A percentile compares a stretch with the other conserved stretches of the same genome.
These are phyloP conservation scores for Hemibagrus wyckioides DNA, from an alignment of 2,113 vertebrate genomes.

Conservation along the genomic window DNA sequence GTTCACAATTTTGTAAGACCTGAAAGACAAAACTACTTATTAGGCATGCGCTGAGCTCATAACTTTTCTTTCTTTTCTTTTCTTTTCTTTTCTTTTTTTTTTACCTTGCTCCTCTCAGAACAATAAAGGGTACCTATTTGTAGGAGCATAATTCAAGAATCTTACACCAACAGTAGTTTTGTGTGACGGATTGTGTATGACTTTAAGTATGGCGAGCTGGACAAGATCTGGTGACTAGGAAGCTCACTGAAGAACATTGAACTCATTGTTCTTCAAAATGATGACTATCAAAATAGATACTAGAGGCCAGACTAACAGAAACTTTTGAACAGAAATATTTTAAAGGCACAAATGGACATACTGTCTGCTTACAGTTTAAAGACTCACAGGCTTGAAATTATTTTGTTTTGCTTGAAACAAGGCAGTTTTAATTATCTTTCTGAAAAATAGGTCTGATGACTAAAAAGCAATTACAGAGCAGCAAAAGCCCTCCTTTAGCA, in stretches of 20 bases:
- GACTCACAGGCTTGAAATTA: not conserved
- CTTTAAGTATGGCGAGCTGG: not conserved
- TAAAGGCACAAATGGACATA: not conserved
- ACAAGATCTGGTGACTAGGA: not conserved
- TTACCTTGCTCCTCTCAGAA: not conserved
- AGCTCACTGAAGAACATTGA: not conserved
- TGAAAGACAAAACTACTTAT: slow-evolving; percentile 55
- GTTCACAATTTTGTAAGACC: slow-evolving; percentile 53
- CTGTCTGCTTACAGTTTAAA: not conserved
- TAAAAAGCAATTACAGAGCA: not conserved
- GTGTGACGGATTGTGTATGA: not conserved
- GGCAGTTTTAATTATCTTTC: not conserved
- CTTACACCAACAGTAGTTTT: not conserved
- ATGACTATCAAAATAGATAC: no score
- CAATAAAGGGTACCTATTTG: not conserved
- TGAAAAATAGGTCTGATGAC: not conserved
- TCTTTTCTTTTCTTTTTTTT: not conserved
- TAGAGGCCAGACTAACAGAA: not conserved
- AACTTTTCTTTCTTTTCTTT: not conserved
- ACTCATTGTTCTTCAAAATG: no score
- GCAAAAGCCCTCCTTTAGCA: not conserved
- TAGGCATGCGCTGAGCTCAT: slow-evolving; percentile 37
- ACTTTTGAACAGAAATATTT: no score
- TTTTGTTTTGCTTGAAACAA: not conserved
- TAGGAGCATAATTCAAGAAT: not conserved